Evolutionary conservation across 2,797 vertebrate genomes (phyloP), one percentile per base, ranked within the genome.

Genomic region (Chloroceryle amazona): DNA sequence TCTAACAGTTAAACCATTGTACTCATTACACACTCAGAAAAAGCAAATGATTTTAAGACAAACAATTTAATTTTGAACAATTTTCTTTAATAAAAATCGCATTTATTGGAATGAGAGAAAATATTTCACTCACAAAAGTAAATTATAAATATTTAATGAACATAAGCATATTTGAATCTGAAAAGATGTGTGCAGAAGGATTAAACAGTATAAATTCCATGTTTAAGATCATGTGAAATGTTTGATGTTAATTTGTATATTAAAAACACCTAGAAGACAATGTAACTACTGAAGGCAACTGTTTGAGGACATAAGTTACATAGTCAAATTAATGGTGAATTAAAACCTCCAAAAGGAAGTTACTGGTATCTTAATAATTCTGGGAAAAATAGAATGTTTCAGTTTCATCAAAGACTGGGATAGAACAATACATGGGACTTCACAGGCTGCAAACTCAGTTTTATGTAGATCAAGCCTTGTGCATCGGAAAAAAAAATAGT

Each of bases 401-500:
- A 6, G 67, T 72, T 57, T 88, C 85, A 83, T 73, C 68, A 14
- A 49, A 75, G 66, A 41, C 54, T 70, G 62, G 80, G 54, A 41
- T 0, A 2, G 62, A 83, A 20, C 15, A 52, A 46, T 58, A 67
- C 75, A 54, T 0, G 1, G 70, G 49, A 55, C 41, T 52, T 63
- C 76, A 55, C 41, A 33, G 68, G 20, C 71, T 67, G n/a, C 13
- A 16, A 35, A 12, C n/a, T 5, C 28, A 0, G 3, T 29, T 83
- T 51, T 72, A 55, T 81, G 81, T 66, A 33, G 22, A 60, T 49
- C 51, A 68, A 3, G 5, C 9, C 71, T 16, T 2, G 2, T 28
- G 54, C 51, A 89, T 25, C 73, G 74, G 42, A 72, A 91, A 91
- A 91, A 89, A 83, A 86, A 79, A 92, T 52, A 91, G 65, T 81